A percentile compares a stretch with the other conserved stretches of the same genome.
Conservation (phyloP, 2,797 vertebrate species). For the Dallia pectoralis region DNA sequence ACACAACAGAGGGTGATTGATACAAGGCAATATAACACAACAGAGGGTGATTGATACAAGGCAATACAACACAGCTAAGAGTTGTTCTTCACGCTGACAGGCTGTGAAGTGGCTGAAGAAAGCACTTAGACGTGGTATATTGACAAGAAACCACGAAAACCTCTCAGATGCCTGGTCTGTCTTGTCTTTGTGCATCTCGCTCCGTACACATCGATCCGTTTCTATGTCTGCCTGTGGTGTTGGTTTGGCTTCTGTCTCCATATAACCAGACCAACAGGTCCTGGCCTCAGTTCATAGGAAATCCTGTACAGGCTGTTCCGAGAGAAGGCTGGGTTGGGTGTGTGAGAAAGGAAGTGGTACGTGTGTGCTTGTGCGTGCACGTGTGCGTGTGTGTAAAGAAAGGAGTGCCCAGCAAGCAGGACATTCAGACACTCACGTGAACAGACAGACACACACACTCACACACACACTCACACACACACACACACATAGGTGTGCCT, state of each 20-base stretch:
- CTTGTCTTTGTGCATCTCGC: background rate
- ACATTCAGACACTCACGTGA: slow-evolving; percentile 12
- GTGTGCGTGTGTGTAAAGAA: background rate
- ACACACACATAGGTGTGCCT: slow-evolving; percentile 20
- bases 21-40: too few relatives aligned
- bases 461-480: background rate
- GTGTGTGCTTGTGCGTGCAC: background rate
- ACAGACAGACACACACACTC: slow-evolving; percentile 10
- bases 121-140: too few relatives aligned
- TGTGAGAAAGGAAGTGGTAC: slow-evolving; percentile 8
- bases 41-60: too few relatives aligned
- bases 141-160: too few relatives aligned
- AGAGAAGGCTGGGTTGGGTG: slow-evolving; percentile 32
- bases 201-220: slow-evolving; percentile 9
- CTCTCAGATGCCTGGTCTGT: too few relatives aligned
- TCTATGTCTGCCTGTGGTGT: background rate
- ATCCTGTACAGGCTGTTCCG: slow-evolving; percentile 28
- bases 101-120: too few relatives aligned
- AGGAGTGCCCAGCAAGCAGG: slow-evolving; percentile 7
- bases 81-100: too few relatives aligned
- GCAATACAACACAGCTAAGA: too few relatives aligned
- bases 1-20: too few relatives aligned
- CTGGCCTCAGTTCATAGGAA: slow-evolving; percentile 32
- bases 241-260: slow-evolving; percentile 6
- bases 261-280: slow-evolving; percentile 65